These are phyloP conservation scores for Bufo gargarizans DNA, from an alignment of 2,113 vertebrate species.

Conservation along the genomic window DNA sequence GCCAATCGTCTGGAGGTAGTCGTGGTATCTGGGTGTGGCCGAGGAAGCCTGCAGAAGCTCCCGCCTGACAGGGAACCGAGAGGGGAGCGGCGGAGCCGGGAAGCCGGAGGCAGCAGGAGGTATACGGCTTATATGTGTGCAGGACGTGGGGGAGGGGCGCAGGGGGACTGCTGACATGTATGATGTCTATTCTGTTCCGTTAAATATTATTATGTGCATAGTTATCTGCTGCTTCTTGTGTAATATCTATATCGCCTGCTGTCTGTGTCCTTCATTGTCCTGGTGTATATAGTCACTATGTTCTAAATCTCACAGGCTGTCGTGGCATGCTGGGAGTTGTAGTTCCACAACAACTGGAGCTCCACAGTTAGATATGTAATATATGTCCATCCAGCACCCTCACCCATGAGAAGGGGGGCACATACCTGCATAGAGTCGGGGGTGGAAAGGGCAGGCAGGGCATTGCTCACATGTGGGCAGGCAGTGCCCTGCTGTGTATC, in stretches of 20 bases:
- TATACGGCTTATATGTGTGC: neutral
- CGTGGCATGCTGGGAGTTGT: conserved; percentile 12
- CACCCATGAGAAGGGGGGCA: no score
- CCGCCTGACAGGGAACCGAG: conserved; percentile 49
- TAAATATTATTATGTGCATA: no score
- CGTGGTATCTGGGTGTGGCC: conserved; percentile 51
- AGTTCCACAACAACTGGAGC: neutral
- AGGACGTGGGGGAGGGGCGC: no score
- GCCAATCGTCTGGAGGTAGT: neutral
- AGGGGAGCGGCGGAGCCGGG: conserved; percentile 32
- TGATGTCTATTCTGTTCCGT: neutral
- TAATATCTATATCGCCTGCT: no score
- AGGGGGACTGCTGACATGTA: neutral
- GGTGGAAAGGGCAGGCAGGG: neutral
- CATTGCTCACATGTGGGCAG: neutral
- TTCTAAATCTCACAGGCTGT: neutral
- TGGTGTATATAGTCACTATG: neutral
- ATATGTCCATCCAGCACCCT: neutral
- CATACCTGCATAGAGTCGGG: neutral
- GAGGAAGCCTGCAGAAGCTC: conserved; percentile 8
- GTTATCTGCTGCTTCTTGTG: no score
- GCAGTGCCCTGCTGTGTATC: neutral
- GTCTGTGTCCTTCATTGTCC: no score
- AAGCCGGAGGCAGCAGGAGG: neutral
- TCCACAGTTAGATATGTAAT: neutral